Percentiles rank a stretch among this genome's conserved stretches.
phyloP scores from a whole-genome alignment of 2,113 vertebrate genomes.

The Addax nasomaculatus region DNA sequence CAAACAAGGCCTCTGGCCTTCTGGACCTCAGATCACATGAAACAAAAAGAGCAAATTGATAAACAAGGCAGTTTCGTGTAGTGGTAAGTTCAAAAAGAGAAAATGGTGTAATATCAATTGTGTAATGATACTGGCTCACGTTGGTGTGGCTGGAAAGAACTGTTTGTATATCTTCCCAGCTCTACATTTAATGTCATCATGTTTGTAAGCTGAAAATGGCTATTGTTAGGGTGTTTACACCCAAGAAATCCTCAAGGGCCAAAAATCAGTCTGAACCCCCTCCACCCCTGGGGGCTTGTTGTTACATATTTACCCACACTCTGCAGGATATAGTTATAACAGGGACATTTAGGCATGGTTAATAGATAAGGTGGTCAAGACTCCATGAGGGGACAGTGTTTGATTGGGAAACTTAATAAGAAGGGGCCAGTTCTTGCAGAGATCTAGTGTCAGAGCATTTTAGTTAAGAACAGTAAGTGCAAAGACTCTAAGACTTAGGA shows the following conservation, averaged over 20 bases:
- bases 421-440: background rate
- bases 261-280: background rate
- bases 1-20: background rate
- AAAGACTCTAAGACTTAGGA: background rate
- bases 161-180: background rate
- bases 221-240: background rate
- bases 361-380: background rate
- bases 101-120: background rate
- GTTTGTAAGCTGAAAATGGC: background rate
- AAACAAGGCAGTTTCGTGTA: background rate
- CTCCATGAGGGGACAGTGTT: background rate
- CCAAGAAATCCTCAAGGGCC: background rate
- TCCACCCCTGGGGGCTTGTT: accelerated
- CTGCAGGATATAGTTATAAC: background rate
- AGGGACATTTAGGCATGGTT: background rate
- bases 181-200: background rate
- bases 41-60: background rate
- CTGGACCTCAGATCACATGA: background rate
- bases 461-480: background rate
- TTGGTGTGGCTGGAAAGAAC: background rate
- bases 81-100: background rate
- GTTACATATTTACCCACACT: background rate
- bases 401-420: background rate
- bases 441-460: background rate
- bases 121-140: accelerated